Conservation (phyloP, 1,140 invertebrate species). For the Drosophila parvula region DNA sequence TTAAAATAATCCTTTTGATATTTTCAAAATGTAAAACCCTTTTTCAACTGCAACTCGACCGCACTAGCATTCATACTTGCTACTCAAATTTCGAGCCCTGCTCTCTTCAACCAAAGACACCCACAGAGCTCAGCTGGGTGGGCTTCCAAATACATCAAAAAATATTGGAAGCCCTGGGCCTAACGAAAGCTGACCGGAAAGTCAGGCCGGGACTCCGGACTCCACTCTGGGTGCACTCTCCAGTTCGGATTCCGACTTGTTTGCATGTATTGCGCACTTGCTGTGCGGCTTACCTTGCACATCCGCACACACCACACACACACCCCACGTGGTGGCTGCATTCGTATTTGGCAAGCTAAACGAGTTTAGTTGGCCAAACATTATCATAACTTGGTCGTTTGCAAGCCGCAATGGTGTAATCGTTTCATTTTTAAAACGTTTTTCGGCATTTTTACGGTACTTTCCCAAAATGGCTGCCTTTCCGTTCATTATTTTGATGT, state of each 20-base stretch:
- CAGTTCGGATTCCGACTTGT: conserved; percentile 41
- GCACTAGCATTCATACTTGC: conserved; percentile 59
- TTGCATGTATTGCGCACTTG: conserved; percentile 71
- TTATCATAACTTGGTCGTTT: conserved; percentile 82
- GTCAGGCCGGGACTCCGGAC: conserved; percentile 22
- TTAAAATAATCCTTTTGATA: too few species aligned
- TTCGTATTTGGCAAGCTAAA: conserved; percentile 69
- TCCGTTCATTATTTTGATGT: conserved; percentile 82
- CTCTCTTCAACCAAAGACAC: conserved; percentile 22
- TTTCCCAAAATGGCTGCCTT: conserved; percentile 53
- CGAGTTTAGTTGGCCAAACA: conserved; percentile 82
- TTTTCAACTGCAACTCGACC: conserved; percentile 7
- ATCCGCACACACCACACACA: conserved; percentile 22
- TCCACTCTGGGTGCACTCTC: conserved; percentile 13
- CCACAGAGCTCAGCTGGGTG: conserved; percentile 34
- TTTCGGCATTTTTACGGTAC: conserved; percentile 68
- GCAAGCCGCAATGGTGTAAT: conserved; percentile 81
- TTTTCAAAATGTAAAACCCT: not conserved
- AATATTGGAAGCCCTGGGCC: conserved; percentile 65
- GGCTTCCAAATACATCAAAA: conserved; percentile 68
- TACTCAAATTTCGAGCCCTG: conserved; percentile 5
- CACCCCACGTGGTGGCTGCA: conserved; percentile 2
- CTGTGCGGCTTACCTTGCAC: conserved; percentile 66
- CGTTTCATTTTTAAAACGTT: conserved; percentile 81
- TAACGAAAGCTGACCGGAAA: conserved; percentile 43